Evolutionary conservation across 2,113 vertebrate genomes (phyloP), one percentile per base, ranked within the genome.

Genomic region (Rhinogobius similis): DNA sequence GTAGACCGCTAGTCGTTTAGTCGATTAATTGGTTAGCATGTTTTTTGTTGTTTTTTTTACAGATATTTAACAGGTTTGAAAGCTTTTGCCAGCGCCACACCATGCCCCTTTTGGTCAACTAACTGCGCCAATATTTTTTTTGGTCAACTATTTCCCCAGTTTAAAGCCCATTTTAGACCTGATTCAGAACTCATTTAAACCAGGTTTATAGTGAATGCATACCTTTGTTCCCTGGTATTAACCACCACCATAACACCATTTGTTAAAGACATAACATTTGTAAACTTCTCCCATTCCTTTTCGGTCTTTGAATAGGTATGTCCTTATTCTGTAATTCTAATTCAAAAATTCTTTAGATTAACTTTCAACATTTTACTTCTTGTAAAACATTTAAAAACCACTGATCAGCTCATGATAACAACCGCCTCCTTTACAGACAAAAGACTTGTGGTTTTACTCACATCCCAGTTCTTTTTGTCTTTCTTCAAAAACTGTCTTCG

Each of bases 351-450:
- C n/a, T 20, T 1, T 46, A 46, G 16, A 46, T 20, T 46, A 18
- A 46, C 46, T 10, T 50, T 8, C 9, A 7, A 46, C 16, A 20
- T 24, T 2, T 52, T 52, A 4, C 1, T 21, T 52, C 2, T 24
- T 55, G 11, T 14, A 14, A 14, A 55, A 14, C 24, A 55, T 26
- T 11, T 14, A 24, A 23, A 21, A 52, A 52, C 3, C 21, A 23
- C 50, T 23, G 50, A 13, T 21, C 23, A 55, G 23, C 24, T 78
- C 78, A 46, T 83, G 67, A 24, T 55, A 78, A 87, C 81, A 2
- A 70, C 75, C 75, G 82, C 68, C 76, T 69, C 55, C 13, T 26
- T 55, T 14, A 79, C 77, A 86, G 80, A 85, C 84, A 82, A 85
- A 76, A 55, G 72, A 87, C 71, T 81, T 68, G 41, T 43, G 36